A percentile compares a stretch with the other conserved stretches of the same genome.
These are phyloP conservation scores for Crotalus viridis DNA, from an alignment of 2,113 vertebrate genomes.

Conservation along the genomic window DNA sequence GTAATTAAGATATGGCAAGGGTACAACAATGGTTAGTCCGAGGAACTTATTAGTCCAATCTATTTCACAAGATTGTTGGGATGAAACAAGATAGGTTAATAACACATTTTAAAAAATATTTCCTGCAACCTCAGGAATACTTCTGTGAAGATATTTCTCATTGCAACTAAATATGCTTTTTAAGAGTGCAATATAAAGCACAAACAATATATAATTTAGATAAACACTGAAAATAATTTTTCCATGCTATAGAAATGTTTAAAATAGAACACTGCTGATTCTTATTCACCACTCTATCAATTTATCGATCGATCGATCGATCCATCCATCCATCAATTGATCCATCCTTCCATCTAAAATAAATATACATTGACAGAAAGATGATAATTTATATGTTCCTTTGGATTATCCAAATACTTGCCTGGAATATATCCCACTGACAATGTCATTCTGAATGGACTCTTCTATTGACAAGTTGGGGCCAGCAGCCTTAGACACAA, in stretches of 20 bases:
- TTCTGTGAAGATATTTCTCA: conserved; percentile 51
- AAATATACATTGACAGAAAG: background rate
- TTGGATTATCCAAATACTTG: conserved; percentile 60
- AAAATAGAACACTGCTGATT: background rate
- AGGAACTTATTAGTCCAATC: background rate
- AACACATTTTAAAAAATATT: background rate
- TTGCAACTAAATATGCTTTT: conserved; percentile 51
- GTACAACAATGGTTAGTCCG: background rate
- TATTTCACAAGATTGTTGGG: background rate
- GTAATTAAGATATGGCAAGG: background rate
- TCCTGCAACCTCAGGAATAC: conserved; percentile 50
- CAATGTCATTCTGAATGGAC: conserved; percentile 81
- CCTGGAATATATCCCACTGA: conserved; percentile 96
- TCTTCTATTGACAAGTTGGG: conserved; percentile 68
- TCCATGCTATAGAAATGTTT: conserved; percentile 16
- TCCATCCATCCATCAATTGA: background rate
- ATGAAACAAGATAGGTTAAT: background rate
- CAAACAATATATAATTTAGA: background rate
- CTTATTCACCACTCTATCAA: background rate
- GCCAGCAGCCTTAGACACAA: conserved; percentile 94
- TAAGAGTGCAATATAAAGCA: background rate
- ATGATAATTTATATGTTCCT: background rate
- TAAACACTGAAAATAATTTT: conserved; percentile 1
- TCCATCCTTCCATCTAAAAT: background rate
- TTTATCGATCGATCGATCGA: background rate